Evolutionary conservation across 2,797 vertebrate genomes (phyloP), one percentile per base, ranked within the genome.

Genomic region (Melanotaenia nigrans): DNA sequence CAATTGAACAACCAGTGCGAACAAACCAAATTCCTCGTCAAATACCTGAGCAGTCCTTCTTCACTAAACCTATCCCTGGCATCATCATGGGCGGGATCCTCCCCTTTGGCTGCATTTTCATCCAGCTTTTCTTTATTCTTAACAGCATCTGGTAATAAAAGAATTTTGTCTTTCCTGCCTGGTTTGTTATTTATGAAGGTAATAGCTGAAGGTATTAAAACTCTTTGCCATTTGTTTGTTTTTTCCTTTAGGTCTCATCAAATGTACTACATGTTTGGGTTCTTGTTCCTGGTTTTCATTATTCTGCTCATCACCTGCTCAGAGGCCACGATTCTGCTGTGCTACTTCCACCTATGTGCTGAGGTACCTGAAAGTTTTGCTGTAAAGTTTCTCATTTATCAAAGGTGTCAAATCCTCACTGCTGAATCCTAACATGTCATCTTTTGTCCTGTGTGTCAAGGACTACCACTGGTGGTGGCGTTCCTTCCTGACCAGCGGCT

Each of bases 211-310:
- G 1, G 5, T 8, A 20, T 35, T 16, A 10, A 10, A 28, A 1
- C 5, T 25, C 3, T 33, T 28, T 38, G 18, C 13, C 1, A 10
- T 1, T 1, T n/a, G 18, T 66, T 28, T 30, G 6, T 55, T 55
- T 33, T 67, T 25, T 73, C 16, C 77, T 83, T 67, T 85, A 98
- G 96, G 96, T 98, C 96, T 84, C 96, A 97, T 92, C 96, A 98
- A 90, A 96, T 96, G 95, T 98, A 97, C 89, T 97, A 96, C 90
- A 97, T 98, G 96, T 97, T 97, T 83, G 96, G 95, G 13, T 97
- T 98, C 90, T 93, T 98, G 64, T 97, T 98, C 87, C 91, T 99
- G 83, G 94, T 97, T 75, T 98, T 97, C 88, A 95, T 98, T 76
- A 97, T 98, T 80, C 93, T 97, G 38, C 92, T 97, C 77, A 98